Evolutionary conservation across 2,113 vertebrate species (phyloP).

Genomic region (Hemicordylus capensis): DNA sequence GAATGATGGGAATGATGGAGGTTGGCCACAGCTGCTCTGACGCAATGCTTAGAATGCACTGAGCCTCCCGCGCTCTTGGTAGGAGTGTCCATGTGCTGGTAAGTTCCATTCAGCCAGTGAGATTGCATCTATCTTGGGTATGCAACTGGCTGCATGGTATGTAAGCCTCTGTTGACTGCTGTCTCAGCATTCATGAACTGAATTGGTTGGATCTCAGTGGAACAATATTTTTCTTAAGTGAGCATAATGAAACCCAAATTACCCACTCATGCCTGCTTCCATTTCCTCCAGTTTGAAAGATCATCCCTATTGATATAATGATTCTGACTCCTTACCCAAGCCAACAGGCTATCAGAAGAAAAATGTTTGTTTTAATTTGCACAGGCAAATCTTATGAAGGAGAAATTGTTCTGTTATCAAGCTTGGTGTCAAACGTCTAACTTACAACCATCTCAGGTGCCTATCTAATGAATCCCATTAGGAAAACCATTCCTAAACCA

Average conservation of each 20-base stretch:
- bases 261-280: neutral
- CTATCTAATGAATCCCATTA: constrained; percentile 9
- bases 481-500: constrained; percentile 20
- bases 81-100: no score
- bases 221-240: neutral
- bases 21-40: no score
- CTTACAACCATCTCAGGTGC: constrained; percentile 18
- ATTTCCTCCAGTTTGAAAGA: neutral
- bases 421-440: constrained; percentile 5
- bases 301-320: neutral
- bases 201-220: neutral
- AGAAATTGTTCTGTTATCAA: neutral
- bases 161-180: no score
- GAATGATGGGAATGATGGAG: no score
- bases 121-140: no score
- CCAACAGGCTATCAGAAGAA: neutral
- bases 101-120: no score
- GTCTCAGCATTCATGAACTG: neutral
- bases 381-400: neutral
- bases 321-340: neutral
- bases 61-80: no score
- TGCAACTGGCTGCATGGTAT: no score
- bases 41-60: no score
- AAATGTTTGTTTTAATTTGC: constrained; percentile 16
- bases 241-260: neutral